Percentiles rank a stretch among this genome's conserved stretches.
phyloP scores from a whole-genome alignment of 2,888 invertebrate genomes.

The Glaucopsyche alexis region DNA sequence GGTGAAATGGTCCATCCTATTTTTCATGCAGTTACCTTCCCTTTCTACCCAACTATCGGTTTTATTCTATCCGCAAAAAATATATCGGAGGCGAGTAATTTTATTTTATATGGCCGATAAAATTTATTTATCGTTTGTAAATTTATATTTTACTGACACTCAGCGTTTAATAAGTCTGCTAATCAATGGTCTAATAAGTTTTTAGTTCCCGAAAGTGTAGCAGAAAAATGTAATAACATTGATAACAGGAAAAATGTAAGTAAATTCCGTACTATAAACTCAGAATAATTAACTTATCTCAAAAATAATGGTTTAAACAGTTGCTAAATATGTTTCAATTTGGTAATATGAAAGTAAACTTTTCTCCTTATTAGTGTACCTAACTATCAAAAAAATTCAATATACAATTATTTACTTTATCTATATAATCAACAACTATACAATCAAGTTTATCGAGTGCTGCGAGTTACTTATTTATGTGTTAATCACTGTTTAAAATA shows the following conservation, averaged over 20 bases:
- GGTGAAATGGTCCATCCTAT: conserved; percentile 23
- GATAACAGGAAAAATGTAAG: not conserved
- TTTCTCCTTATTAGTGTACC: too few species aligned
- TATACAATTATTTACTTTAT: too few species aligned
- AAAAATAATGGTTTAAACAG: not conserved
- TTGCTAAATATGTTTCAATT: too few species aligned
- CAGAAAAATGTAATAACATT: not conserved
- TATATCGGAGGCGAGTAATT: not conserved
- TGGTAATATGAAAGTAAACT: too few species aligned
- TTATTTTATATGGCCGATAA: not conserved
- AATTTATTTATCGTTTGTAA: not conserved
- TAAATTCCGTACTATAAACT: not conserved
- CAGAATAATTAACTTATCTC: not conserved
- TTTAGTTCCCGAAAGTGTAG: not conserved
- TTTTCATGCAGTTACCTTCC: conserved; percentile 26
- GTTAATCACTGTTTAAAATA: too few species aligned
- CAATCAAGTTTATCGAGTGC: too few species aligned
- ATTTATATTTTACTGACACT: not conserved
- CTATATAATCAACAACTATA: too few species aligned
- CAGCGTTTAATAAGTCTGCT: not conserved
- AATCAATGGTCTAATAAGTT: not conserved
- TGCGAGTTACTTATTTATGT: too few species aligned
- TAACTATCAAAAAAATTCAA: too few species aligned
- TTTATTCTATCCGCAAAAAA: not conserved
- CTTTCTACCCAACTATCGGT: conserved; percentile 22